These are phyloP conservation scores for Anoura caudifer DNA, from an alignment of 2,113 vertebrate genomes.

Conservation along the genomic window DNA sequence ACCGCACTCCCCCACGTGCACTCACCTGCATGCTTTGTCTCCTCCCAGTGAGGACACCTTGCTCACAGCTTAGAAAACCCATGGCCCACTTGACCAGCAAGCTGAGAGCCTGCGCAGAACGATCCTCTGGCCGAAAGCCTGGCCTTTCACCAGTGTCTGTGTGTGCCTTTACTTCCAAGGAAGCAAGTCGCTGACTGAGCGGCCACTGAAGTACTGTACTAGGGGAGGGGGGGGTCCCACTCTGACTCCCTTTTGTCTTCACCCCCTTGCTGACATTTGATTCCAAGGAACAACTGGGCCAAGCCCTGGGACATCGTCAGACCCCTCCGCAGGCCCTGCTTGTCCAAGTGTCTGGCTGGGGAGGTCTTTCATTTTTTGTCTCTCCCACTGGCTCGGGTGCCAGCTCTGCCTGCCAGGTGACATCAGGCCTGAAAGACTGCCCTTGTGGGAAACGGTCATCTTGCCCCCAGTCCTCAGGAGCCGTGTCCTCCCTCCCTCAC, in stretches of 20 bases:
- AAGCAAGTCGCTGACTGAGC: not conserved
- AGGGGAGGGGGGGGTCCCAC: no score
- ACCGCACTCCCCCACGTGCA: no score
- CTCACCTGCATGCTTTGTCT: conserved; percentile 35
- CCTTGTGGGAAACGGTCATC: conserved; percentile 40
- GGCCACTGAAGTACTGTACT: not conserved
- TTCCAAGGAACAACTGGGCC: not conserved
- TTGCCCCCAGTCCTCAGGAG: conserved; percentile 52
- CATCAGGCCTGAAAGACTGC: conserved; percentile 8
- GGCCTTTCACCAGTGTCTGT: not conserved
- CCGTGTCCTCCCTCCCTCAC: conserved; percentile 10
- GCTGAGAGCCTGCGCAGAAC: not conserved
- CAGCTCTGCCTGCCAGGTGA: not conserved
- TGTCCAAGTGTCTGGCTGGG: not conserved
- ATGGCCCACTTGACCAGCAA: not conserved
- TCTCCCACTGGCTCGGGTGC: not conserved
- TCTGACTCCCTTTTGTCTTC: not conserved
- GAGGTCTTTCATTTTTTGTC: not conserved
- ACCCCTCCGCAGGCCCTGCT: not conserved
- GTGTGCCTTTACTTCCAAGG: not conserved
- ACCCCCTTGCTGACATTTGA: not conserved
- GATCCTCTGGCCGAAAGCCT: not conserved
- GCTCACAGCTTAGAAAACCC: conserved; percentile 63
- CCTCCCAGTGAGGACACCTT: conserved; percentile 68
- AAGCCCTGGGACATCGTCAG: not conserved